phyloP scores from a whole-genome alignment of 2,797 vertebrate species.

The Fundulus diaphanus region DNA sequence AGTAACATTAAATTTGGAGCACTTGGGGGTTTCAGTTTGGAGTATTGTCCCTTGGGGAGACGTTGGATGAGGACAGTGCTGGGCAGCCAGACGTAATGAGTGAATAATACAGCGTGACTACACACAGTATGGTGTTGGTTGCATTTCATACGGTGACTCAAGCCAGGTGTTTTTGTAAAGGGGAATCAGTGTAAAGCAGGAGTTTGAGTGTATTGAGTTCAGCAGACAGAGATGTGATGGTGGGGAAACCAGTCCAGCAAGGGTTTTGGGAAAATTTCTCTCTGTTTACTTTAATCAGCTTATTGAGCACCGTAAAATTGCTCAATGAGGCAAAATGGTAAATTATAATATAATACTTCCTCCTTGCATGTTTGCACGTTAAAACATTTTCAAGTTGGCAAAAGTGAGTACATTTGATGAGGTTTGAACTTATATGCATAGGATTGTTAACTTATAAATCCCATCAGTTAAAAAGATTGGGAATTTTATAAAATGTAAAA shows the following conservation, averaged over 20 bases:
- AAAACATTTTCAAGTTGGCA: not conserved
- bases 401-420: not conserved
- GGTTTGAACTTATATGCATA: not conserved
- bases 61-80: conserved; percentile 35
- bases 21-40: conserved; percentile 40
- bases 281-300: conserved; percentile 8
- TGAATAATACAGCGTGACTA: conserved; percentile 47
- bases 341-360: not conserved
- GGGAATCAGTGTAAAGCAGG: conserved; percentile 36
- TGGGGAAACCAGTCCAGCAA: conserved; percentile 45
- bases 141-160: conserved; percentile 61
- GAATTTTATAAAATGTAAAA: not conserved
- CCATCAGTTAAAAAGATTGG: not conserved
- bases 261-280: conserved; percentile 15
- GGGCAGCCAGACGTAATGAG: conserved; percentile 52
- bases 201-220: conserved; percentile 53
- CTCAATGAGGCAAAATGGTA: not conserved
- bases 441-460: not conserved
- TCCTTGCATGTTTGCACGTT: not conserved
- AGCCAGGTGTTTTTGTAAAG: conserved; percentile 65
- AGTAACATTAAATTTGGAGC: conserved; percentile 68
- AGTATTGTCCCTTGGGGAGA: conserved; percentile 51
- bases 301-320: not conserved
- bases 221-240: conserved; percentile 23
- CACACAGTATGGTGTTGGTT: conserved; percentile 27